Percentiles rank a stretch among this genome's conserved stretches.
phyloP scores from a whole-genome alignment of 2,888 invertebrate genomes.

The Penaeus monodon region DNA sequence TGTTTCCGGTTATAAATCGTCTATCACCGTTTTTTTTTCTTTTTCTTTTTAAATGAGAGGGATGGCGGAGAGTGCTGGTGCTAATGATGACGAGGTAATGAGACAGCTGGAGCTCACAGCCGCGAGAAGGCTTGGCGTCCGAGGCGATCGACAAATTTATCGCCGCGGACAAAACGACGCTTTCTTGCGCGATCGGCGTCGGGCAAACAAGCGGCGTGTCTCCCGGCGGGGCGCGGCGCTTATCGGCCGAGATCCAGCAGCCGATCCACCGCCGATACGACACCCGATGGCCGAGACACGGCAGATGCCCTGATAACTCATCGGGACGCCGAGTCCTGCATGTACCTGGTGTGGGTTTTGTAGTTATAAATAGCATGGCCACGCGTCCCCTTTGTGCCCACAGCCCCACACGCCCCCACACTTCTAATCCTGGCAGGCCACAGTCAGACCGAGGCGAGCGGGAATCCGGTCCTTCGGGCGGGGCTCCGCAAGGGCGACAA shows the following conservation, averaged over 20 bases:
- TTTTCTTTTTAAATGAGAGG: too few relatives aligned
- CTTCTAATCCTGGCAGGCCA: slow-evolving; percentile 20
- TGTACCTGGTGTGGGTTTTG: slow-evolving; percentile 13
- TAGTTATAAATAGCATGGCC: slow-evolving; percentile 38
- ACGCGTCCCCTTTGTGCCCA: slow-evolving; percentile 33
- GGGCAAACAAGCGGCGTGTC: neutral
- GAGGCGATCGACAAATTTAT: too few relatives aligned
- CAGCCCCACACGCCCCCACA: slow-evolving; percentile 38
- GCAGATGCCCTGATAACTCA: slow-evolving; percentile 27
- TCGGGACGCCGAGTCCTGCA: slow-evolving; percentile 26
- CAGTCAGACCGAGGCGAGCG: neutral
- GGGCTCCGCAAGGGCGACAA: slow-evolving; percentile 18
- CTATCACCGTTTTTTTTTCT: too few relatives aligned
- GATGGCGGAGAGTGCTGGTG: too few relatives aligned
- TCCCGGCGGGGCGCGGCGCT: slow-evolving; percentile 1
- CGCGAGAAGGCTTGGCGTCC: too few relatives aligned
- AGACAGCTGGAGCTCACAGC: too few relatives aligned
- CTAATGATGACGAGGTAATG: too few relatives aligned
- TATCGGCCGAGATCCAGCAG: slow-evolving; percentile 26
- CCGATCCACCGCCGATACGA: slow-evolving; percentile 18
- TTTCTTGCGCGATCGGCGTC: slow-evolving; percentile 1
- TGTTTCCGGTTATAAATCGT: too few relatives aligned
- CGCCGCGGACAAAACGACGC: too few relatives aligned
- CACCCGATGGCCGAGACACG: slow-evolving; percentile 3
- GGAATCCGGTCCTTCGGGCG: slow-evolving; percentile 16